These are phyloP conservation scores for Heliconius eleuchia DNA, from an alignment of 1,140 invertebrate species.

Conservation along the genomic window DNA sequence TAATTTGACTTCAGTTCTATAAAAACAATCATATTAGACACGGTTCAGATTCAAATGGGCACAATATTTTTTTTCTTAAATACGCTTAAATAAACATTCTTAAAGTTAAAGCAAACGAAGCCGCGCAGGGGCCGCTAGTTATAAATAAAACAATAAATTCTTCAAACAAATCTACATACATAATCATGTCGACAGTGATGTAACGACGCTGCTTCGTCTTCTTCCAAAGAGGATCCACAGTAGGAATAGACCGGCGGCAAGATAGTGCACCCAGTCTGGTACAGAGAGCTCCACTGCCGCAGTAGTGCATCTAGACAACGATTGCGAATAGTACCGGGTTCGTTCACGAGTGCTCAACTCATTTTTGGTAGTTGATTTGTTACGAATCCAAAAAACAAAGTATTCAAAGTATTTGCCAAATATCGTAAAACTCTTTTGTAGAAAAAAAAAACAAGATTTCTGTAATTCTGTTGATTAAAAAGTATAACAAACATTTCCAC, in stretches of 20 bases:
- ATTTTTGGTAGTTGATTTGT: slow-evolving; percentile 43
- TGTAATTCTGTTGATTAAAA: no score
- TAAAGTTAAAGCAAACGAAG: no score
- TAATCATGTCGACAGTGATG: slow-evolving; percentile 52
- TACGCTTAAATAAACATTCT: no score
- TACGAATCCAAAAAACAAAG: background rate
- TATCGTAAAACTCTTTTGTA: slow-evolving; percentile 1
- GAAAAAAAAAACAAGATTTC: no score
- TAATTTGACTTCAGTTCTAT: no score
- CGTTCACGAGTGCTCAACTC: slow-evolving; percentile 18
- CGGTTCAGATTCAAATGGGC: no score
- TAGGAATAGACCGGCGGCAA: slow-evolving; percentile 64
- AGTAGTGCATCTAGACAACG: slow-evolving; percentile 67
- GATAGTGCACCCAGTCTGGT: slow-evolving; percentile 72
- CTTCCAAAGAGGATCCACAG: slow-evolving; percentile 66
- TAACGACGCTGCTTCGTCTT: slow-evolving; percentile 52
- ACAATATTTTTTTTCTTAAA: no score
- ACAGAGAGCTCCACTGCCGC: slow-evolving; percentile 72
- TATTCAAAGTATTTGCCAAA: background rate
- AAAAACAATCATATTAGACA: no score
- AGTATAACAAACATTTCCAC: no score
- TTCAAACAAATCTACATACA: slow-evolving; percentile 53
- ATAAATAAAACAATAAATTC: background rate
- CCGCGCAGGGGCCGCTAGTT: no score
- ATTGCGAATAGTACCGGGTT: slow-evolving; percentile 31